These are phyloP conservation scores for Zaprionus nigranus DNA, from an alignment of 1,140 invertebrate genomes.

Conservation along the genomic window DNA sequence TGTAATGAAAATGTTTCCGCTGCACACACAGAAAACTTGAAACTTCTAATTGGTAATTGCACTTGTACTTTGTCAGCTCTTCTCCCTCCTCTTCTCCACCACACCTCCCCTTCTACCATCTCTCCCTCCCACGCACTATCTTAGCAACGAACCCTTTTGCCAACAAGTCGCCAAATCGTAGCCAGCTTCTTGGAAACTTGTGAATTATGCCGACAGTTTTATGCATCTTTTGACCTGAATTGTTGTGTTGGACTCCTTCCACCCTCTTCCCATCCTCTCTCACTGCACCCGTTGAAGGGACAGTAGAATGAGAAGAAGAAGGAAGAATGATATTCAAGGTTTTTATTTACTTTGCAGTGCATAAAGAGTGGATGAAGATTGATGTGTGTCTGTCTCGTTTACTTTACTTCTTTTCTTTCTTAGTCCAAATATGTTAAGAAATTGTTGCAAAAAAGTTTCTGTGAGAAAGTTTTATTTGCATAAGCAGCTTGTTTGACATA, in stretches of 20 bases:
- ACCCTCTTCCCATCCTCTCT: neutral
- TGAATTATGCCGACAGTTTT: conserved; percentile 63
- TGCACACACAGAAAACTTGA: conserved; percentile 33
- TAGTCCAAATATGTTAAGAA: neutral
- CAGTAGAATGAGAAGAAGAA: neutral
- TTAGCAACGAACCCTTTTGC: neutral
- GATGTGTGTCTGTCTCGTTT: conserved; percentile 26
- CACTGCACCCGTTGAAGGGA: neutral
- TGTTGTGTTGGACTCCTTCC: conserved; percentile 8
- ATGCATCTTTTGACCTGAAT: conserved; percentile 52
- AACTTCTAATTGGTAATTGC: conserved; percentile 77
- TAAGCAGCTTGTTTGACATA: conserved; percentile 11
- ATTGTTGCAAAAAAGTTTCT: neutral
- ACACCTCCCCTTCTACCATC: neutral
- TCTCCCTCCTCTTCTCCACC: neutral
- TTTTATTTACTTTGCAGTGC: conserved; percentile 15
- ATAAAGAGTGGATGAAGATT: conserved; percentile 26
- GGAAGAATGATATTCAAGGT: conserved; percentile 12
- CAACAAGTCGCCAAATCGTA: conserved; percentile 31
- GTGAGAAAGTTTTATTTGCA: neutral
- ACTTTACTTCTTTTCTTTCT: neutral
- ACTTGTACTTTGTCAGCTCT: conserved; percentile 38
- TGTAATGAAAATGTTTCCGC: conserved; percentile 67
- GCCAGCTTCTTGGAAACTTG: conserved; percentile 48
- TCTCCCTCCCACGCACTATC: neutral